Percentiles rank a stretch among this genome's conserved stretches.
Evolutionary conservation across 2,888 invertebrate genomes (phyloP).

Genomic region (Tinea semifulvella): DNA sequence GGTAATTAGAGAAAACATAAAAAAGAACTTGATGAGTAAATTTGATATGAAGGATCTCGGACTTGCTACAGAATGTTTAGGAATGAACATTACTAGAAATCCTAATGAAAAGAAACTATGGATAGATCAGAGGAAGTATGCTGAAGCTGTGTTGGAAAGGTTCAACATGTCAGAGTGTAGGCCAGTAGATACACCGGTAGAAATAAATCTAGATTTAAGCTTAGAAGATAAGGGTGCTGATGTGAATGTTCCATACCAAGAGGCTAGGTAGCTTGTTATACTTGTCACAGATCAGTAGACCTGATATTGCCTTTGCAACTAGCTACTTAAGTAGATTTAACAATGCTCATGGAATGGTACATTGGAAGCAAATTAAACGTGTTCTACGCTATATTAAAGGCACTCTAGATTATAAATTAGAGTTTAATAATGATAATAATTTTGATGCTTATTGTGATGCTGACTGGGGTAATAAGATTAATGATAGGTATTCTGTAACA

Average conservation of each 20-base stretch:
- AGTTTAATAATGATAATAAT: neutral
- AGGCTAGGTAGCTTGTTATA: slow-evolving; percentile 21
- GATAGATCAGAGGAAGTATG: slow-evolving; percentile 20
- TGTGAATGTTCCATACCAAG: slow-evolving; percentile 18
- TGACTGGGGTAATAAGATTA: neutral
- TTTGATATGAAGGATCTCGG: neutral
- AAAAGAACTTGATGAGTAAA: neutral
- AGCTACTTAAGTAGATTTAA: slow-evolving; percentile 5
- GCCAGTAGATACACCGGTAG: slow-evolving; percentile 19
- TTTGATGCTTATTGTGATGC: slow-evolving; percentile 1
- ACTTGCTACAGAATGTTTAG: neutral
- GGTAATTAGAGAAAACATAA: neutral
- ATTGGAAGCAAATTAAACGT: neutral
- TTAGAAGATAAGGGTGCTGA: slow-evolving; percentile 7
- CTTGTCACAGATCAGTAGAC: neutral
- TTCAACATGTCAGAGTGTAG: slow-evolving; percentile 18
- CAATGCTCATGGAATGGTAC: neutral
- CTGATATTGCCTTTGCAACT: neutral
- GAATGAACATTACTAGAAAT: neutral
- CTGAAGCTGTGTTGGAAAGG: slow-evolving; percentile 10
- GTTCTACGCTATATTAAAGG: neutral
- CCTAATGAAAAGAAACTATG: slow-evolving; percentile 7
- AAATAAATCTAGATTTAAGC: slow-evolving; percentile 15
- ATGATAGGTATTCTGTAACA: neutral
- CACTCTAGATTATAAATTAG: slow-evolving; percentile 1